Conservation (phyloP, 2,113 vertebrate genomes). For the Hyla sarda region DNA sequence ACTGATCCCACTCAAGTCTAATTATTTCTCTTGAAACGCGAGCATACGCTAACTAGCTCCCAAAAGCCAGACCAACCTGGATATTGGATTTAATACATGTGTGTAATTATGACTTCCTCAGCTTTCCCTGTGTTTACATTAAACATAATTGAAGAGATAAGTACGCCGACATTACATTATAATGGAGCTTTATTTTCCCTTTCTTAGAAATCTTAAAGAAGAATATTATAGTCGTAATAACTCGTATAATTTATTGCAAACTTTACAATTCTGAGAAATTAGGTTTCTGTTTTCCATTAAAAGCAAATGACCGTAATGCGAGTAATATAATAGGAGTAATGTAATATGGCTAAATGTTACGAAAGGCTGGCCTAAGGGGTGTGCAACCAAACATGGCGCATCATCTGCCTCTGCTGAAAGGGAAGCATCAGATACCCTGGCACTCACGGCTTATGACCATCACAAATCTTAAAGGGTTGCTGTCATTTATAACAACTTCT, state of each 20-base stretch:
- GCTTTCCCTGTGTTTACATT: slow-evolving; percentile 46
- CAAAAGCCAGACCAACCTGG: slow-evolving; percentile 48
- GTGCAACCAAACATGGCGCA: not conserved
- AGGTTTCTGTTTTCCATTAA: not conserved
- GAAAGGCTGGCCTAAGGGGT: not conserved
- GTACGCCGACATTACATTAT: slow-evolving; percentile 16
- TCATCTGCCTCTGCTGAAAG: not conserved
- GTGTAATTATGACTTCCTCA: slow-evolving; percentile 36
- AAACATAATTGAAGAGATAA: slow-evolving; percentile 43
- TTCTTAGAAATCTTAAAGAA: not conserved
- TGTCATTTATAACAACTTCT: too few relatives aligned
- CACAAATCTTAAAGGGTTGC: too few relatives aligned
- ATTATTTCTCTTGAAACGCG: slow-evolving; percentile 59
- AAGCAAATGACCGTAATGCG: not conserved
- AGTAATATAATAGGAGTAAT: not conserved
- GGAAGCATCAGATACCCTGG: not conserved
- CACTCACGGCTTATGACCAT: not conserved
- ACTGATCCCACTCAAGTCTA: slow-evolving; percentile 62
- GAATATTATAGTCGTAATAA: not conserved
- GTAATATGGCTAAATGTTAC: not conserved
- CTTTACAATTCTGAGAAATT: not conserved
- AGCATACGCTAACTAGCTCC: slow-evolving; percentile 37
- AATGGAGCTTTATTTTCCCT: slow-evolving; percentile 11
- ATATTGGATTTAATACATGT: slow-evolving; percentile 51
- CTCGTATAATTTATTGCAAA: not conserved